Evolutionary conservation across 23 tunicate species (phyloP), one percentile per base, ranked within the genome.

Genomic region (Halocynthia roretzi): DNA sequence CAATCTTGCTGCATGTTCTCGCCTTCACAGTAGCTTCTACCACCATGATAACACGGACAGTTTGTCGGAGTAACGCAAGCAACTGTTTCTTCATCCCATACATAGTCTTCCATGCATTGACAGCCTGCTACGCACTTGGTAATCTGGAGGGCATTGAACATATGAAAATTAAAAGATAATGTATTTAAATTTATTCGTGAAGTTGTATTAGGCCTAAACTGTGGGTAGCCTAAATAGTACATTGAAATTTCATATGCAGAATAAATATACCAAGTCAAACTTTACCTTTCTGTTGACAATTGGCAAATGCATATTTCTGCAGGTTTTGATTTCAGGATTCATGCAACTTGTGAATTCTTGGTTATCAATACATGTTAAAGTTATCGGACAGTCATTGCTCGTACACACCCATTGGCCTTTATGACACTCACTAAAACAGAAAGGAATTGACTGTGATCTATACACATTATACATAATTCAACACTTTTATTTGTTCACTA

Each of bases 1-100:
- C 98, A 92, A 60, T 92, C 98, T 83, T 92, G 98, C 69, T 92
- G 98, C 98, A 92, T 92, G 12, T 81, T 86, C 22, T 92, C 98
- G 65, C 80, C 80, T 82, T 92, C 98, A 40, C 67, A 53, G 77
- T 92, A 92, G 48, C 98, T 92, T 75, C 98, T 71, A 15, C 98
- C 98, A 56, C 98, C 98, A 74, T 92, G 98, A 69, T 92, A 92
- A 77, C 98, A 92, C 0, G 98, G 98, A 58, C 98, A 92, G 14
- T 81, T 65, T 52, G 80, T 92, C 6, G 98, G 98, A 60, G 91
- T 92, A 6, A 92, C 84, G 52, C 98, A 92, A 53, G 64, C 72
- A 51, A 74, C 79, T 8, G 87, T 21, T 12, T 75, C 65, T 8
- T 56, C 80, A 51, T 92, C 98, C 98, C 98, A 92, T 8, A 92